Percentiles rank a stretch among this genome's conserved stretches.
These are phyloP conservation scores for Autographa pulchrina DNA, from an alignment of 2,888 invertebrate genomes.

Conservation along the genomic window DNA sequence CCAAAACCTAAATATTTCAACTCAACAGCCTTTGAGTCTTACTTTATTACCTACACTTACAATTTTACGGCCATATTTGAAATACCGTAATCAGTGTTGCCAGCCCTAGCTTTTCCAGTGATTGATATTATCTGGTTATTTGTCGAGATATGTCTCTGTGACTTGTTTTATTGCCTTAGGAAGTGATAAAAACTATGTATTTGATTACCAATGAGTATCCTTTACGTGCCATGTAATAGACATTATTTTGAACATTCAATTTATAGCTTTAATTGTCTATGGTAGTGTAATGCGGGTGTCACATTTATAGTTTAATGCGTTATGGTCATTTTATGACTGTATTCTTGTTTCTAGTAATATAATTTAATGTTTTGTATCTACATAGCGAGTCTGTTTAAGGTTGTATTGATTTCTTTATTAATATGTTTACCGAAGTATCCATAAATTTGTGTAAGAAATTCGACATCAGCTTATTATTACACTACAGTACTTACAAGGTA, in stretches of 20 bases:
- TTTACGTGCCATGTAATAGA: conserved; percentile 49
- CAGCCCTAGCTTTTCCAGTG: conserved; percentile 55
- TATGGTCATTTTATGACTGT: background rate
- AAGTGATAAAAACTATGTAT: conserved; percentile 66
- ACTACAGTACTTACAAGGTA: background rate
- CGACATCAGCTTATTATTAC: no score
- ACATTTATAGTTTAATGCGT: conserved; percentile 10
- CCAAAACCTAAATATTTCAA: background rate
- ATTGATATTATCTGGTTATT: conserved; percentile 68
- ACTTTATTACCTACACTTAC: background rate
- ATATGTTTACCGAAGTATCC: no score
- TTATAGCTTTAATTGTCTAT: conserved; percentile 30
- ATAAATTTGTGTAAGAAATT: no score
- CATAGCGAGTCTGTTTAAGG: no score
- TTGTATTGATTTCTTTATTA: no score
- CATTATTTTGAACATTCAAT: conserved; percentile 50
- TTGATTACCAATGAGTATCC: conserved; percentile 64
- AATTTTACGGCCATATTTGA: conserved; percentile 4
- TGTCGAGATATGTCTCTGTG: conserved; percentile 60
- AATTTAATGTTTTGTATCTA: background rate
- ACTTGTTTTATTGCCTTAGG: conserved; percentile 65
- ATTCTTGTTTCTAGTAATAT: background rate
- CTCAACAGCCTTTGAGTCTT: background rate
- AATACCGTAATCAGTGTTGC: conserved; percentile 8
- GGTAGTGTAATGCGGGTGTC: conserved; percentile 34